phyloP scores from a whole-genome alignment of 1,140 invertebrate genomes.

The Philopotamus ludificatus region DNA sequence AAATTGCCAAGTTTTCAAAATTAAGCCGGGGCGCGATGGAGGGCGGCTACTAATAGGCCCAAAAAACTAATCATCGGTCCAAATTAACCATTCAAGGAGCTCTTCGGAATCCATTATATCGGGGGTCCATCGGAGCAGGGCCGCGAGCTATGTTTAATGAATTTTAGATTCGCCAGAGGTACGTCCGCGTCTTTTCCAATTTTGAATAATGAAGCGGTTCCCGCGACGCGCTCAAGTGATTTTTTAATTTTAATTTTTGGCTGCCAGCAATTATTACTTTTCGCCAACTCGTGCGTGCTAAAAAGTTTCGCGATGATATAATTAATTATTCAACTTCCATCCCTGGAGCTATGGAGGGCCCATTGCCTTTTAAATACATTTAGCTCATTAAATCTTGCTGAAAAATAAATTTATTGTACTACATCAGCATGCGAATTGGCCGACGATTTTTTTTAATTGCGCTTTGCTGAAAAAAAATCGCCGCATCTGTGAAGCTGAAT shows the following conservation, averaged over 20 bases:
- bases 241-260: conserved; percentile 3
- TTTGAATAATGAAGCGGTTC: neutral
- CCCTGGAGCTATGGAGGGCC: too few relatives aligned
- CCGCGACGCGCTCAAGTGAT: neutral
- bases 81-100: conserved; percentile 29
- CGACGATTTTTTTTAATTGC: too few relatives aligned
- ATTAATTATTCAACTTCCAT: neutral
- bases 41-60: conserved; percentile 22
- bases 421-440: too few relatives aligned
- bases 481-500: too few relatives aligned
- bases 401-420: too few relatives aligned
- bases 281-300: neutral
- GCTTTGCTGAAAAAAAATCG: too few relatives aligned
- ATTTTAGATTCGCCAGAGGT: conserved; percentile 9
- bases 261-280: neutral
- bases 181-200: neutral
- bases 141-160: conserved; percentile 20
- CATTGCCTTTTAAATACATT: too few relatives aligned
- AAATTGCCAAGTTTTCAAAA: neutral
- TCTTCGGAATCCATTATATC: conserved; percentile 32
- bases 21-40: neutral
- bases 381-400: too few relatives aligned
- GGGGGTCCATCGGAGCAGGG: conserved; percentile 14
- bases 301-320: neutral
- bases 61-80: conserved; percentile 33